Base-by-base conservation (phyloP, 92 coral and sea anemone genomes). In the Siderastrea siderea region DNA sequence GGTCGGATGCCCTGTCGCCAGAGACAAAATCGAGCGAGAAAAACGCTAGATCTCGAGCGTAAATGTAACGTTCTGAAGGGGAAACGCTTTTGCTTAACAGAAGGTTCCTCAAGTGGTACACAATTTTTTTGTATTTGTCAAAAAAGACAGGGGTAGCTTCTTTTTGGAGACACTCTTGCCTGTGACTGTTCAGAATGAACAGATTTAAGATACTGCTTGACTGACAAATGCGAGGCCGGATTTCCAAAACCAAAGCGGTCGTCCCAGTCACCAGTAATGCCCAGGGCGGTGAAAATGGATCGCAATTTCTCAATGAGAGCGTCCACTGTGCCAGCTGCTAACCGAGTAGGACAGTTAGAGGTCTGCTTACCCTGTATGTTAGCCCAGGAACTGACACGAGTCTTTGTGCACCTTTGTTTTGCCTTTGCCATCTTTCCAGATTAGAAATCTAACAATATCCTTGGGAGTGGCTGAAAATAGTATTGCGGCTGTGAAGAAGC, bases 291-390 rank as follows among this genome's bases (percentile, higher is more conserved):
- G 47, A 94, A 89, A 55, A 91, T 88, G 52, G 89, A 38, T 0
- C 96, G 76, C 10, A 87, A 86, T 57, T 87, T 93, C 1, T 89
- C 94, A 50, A 88, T 87, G 58, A 63, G 50, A 11, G 74, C 51
- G 72, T 94, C 89, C 54, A 90, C 95, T 16, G 98, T 94, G 10
- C 95, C 87, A 11, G 94, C 93, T 72, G 98, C 86, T 3, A 92
- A 76, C 75, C 95, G 91, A 52, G 78, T 77, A n/a, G 95, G 93
- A 77, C 97, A 92, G 44, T 61, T 50, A 73, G 93, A 94, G 26
- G 48, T 17, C 13, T 59, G 80, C 68, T 50, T 76, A 7, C 70
- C 69, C 45, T 78, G 63, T 53, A 84, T n/a, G n/a, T n/a, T n/a
- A 70, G 17, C 92, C 91, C 26, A 86, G 69, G 71, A 74, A 85